Evolutionary conservation across 64 coral and sea anemone genomes (phyloP).

Genomic region (Pocillopora damicornis): DNA sequence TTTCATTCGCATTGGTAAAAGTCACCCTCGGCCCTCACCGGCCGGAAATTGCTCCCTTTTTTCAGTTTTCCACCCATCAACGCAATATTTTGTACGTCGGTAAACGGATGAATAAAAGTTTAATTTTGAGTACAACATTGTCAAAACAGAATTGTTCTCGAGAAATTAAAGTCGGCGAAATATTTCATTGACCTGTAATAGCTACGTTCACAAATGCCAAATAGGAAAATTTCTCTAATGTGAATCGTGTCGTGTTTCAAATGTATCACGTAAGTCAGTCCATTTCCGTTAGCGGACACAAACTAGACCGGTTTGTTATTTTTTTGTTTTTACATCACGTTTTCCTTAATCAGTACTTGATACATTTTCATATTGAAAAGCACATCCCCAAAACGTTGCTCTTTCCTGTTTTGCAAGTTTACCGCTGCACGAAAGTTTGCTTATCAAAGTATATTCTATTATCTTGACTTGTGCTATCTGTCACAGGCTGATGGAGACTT

Average conservation of each 20-base stretch:
- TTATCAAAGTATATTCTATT: conserved; percentile 5
- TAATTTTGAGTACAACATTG: conserved; percentile 23
- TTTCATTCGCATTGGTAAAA: conserved; percentile 46
- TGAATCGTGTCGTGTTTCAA: conserved; percentile 21
- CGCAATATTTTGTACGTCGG: conserved; percentile 33
- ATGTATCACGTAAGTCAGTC: conserved; percentile 15
- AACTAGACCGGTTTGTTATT: conserved; percentile 8
- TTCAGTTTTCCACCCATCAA: background rate
- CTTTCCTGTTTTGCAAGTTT: background rate
- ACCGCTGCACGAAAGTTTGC: background rate
- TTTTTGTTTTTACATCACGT: background rate
- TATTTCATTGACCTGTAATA: conserved; percentile 20
- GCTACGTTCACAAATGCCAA: conserved; percentile 22
- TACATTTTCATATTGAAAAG: background rate
- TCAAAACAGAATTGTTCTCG: conserved; percentile 24
- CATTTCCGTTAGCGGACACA: background rate
- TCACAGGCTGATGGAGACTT: background rate
- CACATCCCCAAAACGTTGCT: background rate
- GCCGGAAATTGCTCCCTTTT: conserved; percentile 53
- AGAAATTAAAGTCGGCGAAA: conserved; percentile 12
- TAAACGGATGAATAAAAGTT: conserved; percentile 30
- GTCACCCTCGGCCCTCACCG: conserved; percentile 30
- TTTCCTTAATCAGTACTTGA: background rate
- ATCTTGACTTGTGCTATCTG: background rate
- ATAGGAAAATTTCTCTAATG: conserved; percentile 6